A percentile compares a stretch with the other conserved stretches of the same genome.
phyloP scores from a whole-genome alignment of 2,797 vertebrate species.

The Hoplostethus mediterraneus region DNA sequence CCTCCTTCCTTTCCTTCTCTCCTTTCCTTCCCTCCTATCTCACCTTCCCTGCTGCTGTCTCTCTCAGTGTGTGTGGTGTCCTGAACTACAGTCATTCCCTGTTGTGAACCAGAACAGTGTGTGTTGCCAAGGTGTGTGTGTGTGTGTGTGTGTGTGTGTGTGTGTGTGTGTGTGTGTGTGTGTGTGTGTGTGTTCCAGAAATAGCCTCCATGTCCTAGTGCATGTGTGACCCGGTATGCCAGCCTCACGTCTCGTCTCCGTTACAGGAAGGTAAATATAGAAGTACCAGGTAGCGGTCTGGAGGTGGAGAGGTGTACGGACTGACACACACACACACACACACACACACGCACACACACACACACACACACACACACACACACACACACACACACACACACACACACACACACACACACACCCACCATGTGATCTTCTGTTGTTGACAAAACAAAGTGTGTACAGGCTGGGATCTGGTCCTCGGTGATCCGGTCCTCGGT shows the following conservation, averaged over 20 bases:
- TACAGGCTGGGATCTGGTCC: too few relatives aligned
- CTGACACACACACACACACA: not conserved
- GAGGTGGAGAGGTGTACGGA: too few relatives aligned
- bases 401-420: not conserved
- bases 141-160: too few relatives aligned
- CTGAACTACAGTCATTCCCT: too few relatives aligned
- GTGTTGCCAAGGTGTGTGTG: too few relatives aligned
- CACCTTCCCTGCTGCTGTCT: not conserved
- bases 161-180: not conserved
- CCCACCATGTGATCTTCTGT: conserved; percentile 2
- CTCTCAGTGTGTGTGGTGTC: not conserved
- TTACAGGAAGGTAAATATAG: too few relatives aligned
- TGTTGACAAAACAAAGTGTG: conserved; percentile 29
- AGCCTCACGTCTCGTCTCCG: too few relatives aligned
- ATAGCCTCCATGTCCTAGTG: conserved; percentile 9
- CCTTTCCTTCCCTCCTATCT: too few relatives aligned
- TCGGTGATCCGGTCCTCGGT: too few relatives aligned
- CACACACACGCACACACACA: not conserved
- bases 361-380: not conserved
- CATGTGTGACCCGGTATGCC: not conserved
- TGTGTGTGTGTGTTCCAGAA: conserved; percentile 20
- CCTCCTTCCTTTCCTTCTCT: not conserved
- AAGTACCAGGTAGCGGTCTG: too few relatives aligned
- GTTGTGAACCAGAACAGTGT: too few relatives aligned
- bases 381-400: not conserved